Base-by-base conservation (phyloP, 2,113 vertebrate species). In the Xyrauchen texanus region DNA sequence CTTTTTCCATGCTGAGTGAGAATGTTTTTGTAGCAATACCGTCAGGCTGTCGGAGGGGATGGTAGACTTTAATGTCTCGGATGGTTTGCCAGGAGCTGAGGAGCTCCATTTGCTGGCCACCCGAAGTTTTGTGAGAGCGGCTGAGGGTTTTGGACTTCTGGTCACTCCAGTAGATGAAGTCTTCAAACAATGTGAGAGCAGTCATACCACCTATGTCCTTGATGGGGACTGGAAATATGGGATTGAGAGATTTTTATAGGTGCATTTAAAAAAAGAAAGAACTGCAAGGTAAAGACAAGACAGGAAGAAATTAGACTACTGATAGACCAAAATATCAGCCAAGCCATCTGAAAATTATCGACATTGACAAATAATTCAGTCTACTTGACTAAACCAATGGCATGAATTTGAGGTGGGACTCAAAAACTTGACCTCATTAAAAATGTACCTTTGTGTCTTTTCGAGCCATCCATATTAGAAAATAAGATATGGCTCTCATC, bases 61-160 rank as follows among this genome's bases (percentile, higher is more conserved):
- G 98, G 88, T 94, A 98, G 79, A 99, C 96, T 42, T 98, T 96
- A 81, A 99, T 89, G 89, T 99, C 98, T 93, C 98, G 99, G 34
- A 97, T 97, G 15, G 96, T 90, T 87, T 99, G 97, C 77, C 98
- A 89, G 0, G 97, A 98, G 90, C 95, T 98, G 91, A 98, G 97
- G 69, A 99, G 91, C 83, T 96, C 89, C 0, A 94, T 94, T 70
- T 95, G 96, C 86, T 95, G 94, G 81, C 88, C 77, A 1, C 97
- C 98, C 0, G 92, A 94, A 0, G 95, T 97, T 89, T 98, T 99
- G 87, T 98, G 97, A 7, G 95, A 95, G 45, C 96, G 88, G 90
- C 96, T 98, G 89, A 99, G 97, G 13, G 97, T 97, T 84, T 98
- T 98, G 8, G 97, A 97, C 88, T 99, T 97, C 95, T 96, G 97